Evolutionary conservation across 2,113 vertebrate species (phyloP).

Genomic region (Otis tarda): DNA sequence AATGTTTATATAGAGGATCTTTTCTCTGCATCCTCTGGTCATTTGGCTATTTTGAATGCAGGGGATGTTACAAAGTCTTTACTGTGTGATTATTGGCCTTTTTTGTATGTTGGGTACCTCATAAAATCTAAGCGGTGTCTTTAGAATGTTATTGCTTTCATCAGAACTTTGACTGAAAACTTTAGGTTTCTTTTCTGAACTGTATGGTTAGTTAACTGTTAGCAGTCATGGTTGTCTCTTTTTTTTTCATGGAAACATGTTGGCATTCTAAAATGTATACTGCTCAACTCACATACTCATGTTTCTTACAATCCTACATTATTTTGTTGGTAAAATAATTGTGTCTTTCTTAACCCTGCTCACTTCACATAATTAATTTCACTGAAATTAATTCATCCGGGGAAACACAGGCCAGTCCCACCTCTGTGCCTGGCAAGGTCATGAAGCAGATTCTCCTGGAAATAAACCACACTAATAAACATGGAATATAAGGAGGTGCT

Average conservation of each 20-base stretch:
- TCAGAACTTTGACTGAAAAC: constrained; percentile 14
- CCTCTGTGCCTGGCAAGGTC: too few relatives aligned
- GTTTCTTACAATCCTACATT: background rate
- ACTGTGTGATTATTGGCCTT: background rate
- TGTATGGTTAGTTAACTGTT: background rate
- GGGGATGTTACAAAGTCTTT: background rate
- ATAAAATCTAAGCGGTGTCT: background rate
- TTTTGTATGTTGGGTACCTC: background rate
- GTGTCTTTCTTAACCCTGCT: background rate
- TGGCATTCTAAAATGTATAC: background rate
- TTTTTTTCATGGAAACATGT: background rate
- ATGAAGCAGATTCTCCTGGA: too few relatives aligned
- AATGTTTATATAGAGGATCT: background rate
- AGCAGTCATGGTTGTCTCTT: background rate
- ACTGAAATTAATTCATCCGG: background rate
- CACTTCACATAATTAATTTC: background rate
- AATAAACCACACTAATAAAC: too few relatives aligned
- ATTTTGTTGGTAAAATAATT: background rate
- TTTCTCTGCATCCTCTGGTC: background rate
- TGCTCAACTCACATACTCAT: background rate
- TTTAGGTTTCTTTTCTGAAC: constrained; percentile 3
- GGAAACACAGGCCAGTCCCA: too few relatives aligned
- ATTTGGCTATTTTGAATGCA: background rate
- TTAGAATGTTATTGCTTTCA: constrained; percentile 5
- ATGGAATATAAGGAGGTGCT: too few relatives aligned